Evolutionary conservation across 1,140 invertebrate genomes (phyloP).

Genomic region (Diprion similis): DNA sequence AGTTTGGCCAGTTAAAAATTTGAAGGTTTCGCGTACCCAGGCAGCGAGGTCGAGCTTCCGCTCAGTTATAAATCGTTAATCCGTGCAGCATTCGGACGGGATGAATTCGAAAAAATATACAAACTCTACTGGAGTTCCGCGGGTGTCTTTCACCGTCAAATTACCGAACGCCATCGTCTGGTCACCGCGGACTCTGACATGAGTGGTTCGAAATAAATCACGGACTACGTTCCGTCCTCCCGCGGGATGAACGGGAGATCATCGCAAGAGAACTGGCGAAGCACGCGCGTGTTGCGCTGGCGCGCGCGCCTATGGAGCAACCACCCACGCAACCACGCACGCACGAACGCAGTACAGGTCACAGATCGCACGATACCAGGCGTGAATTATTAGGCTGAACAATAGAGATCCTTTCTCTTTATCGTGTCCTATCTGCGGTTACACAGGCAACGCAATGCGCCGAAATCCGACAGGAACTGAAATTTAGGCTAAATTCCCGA

Average conservation of each 20-base stretch:
- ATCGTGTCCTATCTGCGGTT: background rate
- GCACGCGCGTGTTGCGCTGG: background rate
- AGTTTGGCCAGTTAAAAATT: no score
- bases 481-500: slow-evolving; percentile 22
- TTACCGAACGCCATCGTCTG: background rate
- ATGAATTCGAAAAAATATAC: background rate
- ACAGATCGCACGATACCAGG: background rate
- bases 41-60: no score
- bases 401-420: background rate
- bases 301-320: background rate
- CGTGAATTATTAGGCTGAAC: background rate
- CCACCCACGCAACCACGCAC: background rate
- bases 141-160: background rate
- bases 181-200: background rate
- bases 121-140: background rate
- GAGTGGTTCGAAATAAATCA: background rate
- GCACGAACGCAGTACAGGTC: background rate
- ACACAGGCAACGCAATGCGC: background rate
- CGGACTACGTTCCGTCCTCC: background rate
- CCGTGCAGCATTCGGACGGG: background rate
- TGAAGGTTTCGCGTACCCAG: no score
- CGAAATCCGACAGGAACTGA: background rate
- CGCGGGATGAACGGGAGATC: background rate
- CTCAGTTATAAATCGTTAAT: background rate
- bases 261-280: background rate